Evolutionary conservation across 2,888 invertebrate species (phyloP), one percentile per base, ranked within the genome.

Genomic region (Tryphoninae sp.): DNA sequence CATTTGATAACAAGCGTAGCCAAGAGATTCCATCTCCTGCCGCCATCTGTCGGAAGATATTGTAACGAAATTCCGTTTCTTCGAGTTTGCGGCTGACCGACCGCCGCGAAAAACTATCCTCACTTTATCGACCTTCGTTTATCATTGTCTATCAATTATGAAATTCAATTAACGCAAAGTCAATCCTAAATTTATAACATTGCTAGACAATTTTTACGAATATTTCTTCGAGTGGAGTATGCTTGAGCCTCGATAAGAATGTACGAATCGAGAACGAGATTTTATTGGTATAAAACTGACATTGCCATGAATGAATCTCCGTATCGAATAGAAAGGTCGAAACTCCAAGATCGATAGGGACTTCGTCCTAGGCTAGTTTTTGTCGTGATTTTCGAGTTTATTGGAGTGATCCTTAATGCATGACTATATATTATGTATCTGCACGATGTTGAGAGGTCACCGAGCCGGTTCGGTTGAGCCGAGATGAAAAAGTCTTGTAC

Each of bases 21-120:
- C 69, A 78, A 69, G 65, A 78, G 78, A 81, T 81, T 78, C 64
- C 81, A 64, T 59, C n/a, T 7, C 22, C 53, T 65, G 45, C 53
- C 13, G 69, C 74, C 81, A 61, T 75, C 81, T 81, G 45, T 53
- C 19, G 49, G 81, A n/a, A 33, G 11, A 58, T 13, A 26, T 23
- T 49, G 33, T 16, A 64, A 64, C 23, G 49, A 45, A 3, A 2
- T 16, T 23, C 6, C 11, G 23, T 33, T 26, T 42, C 8, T 53
- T 53, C 51, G 11, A 16, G 11, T 4, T 13, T 11, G 16, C 8
- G 9, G 1, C 9, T 74, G 55, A 75, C 79, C 79, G 64, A 74
- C 74, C 7, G 74, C 55, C 23, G 79, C 22, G 61, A 13, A 72
- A 65, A 9, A 8, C 33, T 7, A 51, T 40, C 23, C 13, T 2